These are phyloP conservation scores for Parambassis ranga DNA, from an alignment of 2,797 vertebrate genomes.

Conservation along the genomic window DNA sequence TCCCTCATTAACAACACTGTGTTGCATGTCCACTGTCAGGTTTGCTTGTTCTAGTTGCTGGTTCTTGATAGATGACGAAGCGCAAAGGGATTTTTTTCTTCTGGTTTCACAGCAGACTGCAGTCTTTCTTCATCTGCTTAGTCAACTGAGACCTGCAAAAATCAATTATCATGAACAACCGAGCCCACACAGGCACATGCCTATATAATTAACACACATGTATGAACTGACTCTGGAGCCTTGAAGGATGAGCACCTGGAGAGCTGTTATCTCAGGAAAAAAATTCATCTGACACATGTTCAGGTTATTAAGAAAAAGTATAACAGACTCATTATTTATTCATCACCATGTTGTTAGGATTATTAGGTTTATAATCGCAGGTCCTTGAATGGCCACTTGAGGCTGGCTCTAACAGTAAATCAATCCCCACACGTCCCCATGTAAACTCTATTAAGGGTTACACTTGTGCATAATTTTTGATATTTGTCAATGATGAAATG, in stretches of 20 bases:
- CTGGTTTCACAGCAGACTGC: background rate
- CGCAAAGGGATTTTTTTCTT: constrained; percentile 18
- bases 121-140: constrained; percentile 22
- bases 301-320: no score
- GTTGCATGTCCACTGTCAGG: background rate
- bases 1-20: constrained; percentile 4
- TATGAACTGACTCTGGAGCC: background rate
- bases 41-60: background rate
- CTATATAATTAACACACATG: background rate
- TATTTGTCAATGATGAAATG: background rate
- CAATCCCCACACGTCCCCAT: no score
- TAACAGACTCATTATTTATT: no score
- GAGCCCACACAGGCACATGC: background rate
- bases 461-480: background rate
- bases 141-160: background rate
- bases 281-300: no score
- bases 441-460: no score
- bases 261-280: no score
- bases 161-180: constrained; percentile 12
- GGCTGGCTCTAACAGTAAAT: no score
- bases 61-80: background rate
- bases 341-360: no score
- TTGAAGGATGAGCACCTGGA: no score
- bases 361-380: no score
- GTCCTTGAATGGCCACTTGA: no score